Conservation (phyloP, 2,113 vertebrate genomes). For the Propithecus coquereli region DNA sequence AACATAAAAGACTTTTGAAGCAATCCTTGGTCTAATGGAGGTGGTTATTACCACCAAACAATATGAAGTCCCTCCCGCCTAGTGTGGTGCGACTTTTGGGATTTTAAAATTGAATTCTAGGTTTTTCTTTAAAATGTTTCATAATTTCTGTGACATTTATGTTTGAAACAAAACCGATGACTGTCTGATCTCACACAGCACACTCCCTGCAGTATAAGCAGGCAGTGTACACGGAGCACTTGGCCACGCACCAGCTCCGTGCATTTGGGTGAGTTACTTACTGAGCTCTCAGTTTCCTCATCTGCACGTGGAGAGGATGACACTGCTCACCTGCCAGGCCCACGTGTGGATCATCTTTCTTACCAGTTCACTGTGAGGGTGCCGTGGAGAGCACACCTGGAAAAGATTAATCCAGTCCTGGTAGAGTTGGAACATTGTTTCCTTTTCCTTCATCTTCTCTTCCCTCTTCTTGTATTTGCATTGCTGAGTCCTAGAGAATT, state of each 20-base stretch:
- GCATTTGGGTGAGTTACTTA: not conserved
- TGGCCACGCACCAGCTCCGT: not conserved
- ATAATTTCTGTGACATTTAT: not conserved
- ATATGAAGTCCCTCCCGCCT: not conserved
- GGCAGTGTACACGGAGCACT: not conserved
- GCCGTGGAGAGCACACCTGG: not conserved
- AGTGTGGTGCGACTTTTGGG: not conserved
- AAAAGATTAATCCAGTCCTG: not conserved
- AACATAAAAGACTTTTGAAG: slow-evolving; percentile 24
- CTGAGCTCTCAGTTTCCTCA: not conserved
- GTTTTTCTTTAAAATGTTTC: not conserved
- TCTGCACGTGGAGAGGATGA: not conserved
- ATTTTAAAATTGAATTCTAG: not conserved
- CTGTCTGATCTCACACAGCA: not conserved
- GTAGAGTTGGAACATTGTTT: not conserved
- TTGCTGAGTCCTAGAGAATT: not conserved
- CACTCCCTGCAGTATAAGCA: not conserved
- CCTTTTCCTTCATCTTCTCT: not conserved
- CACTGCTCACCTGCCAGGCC: not conserved
- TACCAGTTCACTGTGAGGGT: not conserved
- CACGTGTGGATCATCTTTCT: not conserved
- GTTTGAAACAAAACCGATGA: not conserved
- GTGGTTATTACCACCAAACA: slow-evolving; percentile 37
- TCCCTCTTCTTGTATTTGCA: not conserved
- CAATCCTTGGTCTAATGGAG: not conserved